Evolutionary conservation across 2,113 vertebrate species (phyloP).

Genomic region (Bos javanicus): DNA sequence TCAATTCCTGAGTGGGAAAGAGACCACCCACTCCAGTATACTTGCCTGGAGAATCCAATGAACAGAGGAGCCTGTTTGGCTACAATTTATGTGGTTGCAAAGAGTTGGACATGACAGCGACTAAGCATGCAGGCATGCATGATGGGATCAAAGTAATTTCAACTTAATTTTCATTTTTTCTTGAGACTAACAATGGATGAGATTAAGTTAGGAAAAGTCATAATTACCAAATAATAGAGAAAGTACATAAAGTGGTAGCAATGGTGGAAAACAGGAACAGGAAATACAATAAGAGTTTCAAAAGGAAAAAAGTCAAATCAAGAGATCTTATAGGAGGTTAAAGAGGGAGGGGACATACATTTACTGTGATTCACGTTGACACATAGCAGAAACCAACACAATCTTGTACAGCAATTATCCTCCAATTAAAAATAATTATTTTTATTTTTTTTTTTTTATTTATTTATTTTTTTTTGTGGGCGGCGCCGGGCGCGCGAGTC

Average conservation of each 20-base stretch:
- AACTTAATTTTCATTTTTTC: constrained; percentile 58
- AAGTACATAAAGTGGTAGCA: neutral
- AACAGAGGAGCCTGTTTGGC: neutral
- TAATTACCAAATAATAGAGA: constrained; percentile 51
- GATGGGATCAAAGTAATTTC: constrained; percentile 72
- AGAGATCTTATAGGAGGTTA: neutral
- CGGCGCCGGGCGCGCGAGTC: no score
- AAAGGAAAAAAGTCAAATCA: neutral
- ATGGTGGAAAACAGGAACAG: neutral
- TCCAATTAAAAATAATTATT: neutral
- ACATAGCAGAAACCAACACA: neutral
- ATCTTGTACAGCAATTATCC: neutral
- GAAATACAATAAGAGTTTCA: constrained; percentile 16
- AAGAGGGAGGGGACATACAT: neutral
- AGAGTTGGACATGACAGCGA: neutral
- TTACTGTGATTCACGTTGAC: neutral
- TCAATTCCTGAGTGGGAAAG: neutral
- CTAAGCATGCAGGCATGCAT: neutral
- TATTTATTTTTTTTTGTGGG: no score
- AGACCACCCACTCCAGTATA: neutral
- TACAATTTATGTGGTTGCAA: neutral
- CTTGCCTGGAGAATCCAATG: neutral
- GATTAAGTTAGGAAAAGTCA: constrained; percentile 46
- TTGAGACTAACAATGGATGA: constrained; percentile 50
- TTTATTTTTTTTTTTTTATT: no score